These are phyloP conservation scores for Nineta flava DNA, from an alignment of 2,888 invertebrate genomes.

Conservation along the genomic window DNA sequence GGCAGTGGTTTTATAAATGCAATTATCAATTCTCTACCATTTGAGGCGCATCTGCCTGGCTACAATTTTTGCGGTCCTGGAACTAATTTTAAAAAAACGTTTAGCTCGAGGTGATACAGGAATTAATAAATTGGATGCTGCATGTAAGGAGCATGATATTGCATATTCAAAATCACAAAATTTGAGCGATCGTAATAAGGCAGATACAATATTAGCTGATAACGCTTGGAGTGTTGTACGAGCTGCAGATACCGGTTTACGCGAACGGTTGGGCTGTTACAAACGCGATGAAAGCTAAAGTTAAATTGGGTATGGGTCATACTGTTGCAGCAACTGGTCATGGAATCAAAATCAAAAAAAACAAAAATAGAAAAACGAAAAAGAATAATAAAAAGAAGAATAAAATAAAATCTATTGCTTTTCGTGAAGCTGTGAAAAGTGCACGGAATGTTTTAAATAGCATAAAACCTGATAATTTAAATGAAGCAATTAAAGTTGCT, in stretches of 20 bases:
- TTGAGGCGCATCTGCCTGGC: not conserved
- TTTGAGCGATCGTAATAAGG: not conserved
- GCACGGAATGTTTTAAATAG: too few species aligned
- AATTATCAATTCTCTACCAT: not conserved
- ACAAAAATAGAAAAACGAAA: not conserved
- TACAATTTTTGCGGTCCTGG: not conserved
- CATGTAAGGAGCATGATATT: not conserved
- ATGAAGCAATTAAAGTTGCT: not conserved
- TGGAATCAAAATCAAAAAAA: not conserved
- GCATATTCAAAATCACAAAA: not conserved
- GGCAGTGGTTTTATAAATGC: not conserved
- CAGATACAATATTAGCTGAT: not conserved
- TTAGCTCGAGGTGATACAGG: not conserved
- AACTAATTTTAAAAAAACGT: not conserved
- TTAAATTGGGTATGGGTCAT: conserved; percentile 1
- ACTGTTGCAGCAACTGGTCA: not conserved
- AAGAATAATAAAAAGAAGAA: too few species aligned
- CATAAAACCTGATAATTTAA: too few species aligned
- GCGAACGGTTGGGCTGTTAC: not conserved
- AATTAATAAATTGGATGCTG: not conserved
- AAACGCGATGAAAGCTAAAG: not conserved
- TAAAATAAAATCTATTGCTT: too few species aligned
- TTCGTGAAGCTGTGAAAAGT: too few species aligned
- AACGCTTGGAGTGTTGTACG: not conserved
- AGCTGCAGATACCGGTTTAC: not conserved